Conservation (phyloP, 2,113 vertebrate species). For the Pantherophis guttatus region DNA sequence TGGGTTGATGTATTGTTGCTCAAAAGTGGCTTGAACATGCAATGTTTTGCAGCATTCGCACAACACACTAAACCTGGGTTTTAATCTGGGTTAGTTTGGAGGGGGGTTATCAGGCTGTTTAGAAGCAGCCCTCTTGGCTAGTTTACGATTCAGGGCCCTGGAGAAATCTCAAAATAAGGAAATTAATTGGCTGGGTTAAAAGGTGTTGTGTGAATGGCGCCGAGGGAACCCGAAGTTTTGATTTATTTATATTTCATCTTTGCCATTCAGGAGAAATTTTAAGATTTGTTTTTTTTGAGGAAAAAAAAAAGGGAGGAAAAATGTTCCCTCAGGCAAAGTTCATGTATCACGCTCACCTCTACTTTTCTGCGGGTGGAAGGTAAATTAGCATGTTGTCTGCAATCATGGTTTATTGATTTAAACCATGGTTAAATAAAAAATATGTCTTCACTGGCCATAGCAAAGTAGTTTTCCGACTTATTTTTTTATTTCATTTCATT, state of each 20-base stretch:
- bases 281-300: not conserved
- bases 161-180: too few species aligned
- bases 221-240: not conserved
- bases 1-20: too few species aligned
- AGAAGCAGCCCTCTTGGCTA: too few species aligned
- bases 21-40: too few species aligned
- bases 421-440: not conserved
- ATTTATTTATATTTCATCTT: not conserved
- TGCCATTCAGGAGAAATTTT: not conserved
- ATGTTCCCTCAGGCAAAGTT: not conserved
- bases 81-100: too few species aligned
- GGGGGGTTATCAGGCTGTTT: too few species aligned
- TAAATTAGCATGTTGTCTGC: not conserved
- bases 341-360: not conserved
- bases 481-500: not conserved
- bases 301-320: too few species aligned
- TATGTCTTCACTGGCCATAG: not conserved
- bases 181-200: too few species aligned
- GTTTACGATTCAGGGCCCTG: too few species aligned
- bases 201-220: too few species aligned
- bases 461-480: not conserved
- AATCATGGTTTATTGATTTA: not conserved
- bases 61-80: too few species aligned
- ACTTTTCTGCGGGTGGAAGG: not conserved
- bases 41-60: too few species aligned